Evolutionary conservation across 2,888 invertebrate species (phyloP).

Genomic region (Portevinia maculata): DNA sequence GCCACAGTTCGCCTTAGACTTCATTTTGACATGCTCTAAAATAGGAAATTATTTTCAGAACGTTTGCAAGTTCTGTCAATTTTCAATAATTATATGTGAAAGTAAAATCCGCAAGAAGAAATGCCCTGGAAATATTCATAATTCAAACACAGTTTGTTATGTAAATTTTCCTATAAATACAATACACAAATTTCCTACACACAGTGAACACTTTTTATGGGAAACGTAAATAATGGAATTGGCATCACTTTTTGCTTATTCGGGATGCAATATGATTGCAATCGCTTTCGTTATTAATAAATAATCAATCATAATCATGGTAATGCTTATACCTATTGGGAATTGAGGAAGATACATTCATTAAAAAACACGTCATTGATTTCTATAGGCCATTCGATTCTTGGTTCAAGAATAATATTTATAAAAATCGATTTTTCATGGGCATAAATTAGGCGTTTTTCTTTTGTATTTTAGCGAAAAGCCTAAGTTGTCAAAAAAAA

Average conservation of each 20-base stretch:
- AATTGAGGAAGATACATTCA: neutral
- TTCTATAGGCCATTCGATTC: neutral
- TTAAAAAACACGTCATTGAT: neutral
- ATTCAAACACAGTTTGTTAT: too few species aligned
- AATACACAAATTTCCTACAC: neutral
- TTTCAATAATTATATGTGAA: too few species aligned
- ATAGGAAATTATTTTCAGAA: too few species aligned
- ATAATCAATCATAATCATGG: constrained; percentile 17
- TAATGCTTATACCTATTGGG: neutral
- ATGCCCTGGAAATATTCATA: too few species aligned
- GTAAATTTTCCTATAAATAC: neutral
- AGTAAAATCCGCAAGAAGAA: too few species aligned
- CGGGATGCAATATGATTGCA: constrained; percentile 15
- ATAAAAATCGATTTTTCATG: constrained; percentile 40
- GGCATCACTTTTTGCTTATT: constrained; percentile 26
- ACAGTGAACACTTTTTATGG: constrained; percentile 21
- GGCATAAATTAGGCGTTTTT: neutral
- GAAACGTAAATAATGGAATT: neutral
- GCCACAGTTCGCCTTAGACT: too few species aligned
- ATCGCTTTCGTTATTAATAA: constrained; percentile 17
- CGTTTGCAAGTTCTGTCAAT: too few species aligned
- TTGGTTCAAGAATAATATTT: neutral
- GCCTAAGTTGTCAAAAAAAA: too few species aligned
- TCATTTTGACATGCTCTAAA: too few species aligned
- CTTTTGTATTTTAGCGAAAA: too few species aligned